A percentile compares a stretch with the other conserved stretches of the same genome.
Conservation (phyloP, 2,888 invertebrate genomes). For the Calameuta filiformis region DNA sequence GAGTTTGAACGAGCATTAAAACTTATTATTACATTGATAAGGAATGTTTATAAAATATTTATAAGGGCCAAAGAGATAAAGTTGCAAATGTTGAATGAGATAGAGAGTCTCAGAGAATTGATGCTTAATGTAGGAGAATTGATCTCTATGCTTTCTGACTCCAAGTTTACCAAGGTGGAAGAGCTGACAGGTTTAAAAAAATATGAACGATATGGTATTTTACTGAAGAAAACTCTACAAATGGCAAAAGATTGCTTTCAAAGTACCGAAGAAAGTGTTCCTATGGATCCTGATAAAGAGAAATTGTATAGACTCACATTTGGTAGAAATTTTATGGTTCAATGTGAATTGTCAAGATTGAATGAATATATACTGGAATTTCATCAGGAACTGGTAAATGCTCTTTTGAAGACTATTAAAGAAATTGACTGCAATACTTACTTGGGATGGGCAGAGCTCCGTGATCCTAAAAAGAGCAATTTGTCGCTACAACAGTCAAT, state of each 20-base stretch:
- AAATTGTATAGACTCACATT: slow-evolving; percentile 50
- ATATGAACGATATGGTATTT: slow-evolving; percentile 41
- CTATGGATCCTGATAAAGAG: slow-evolving; percentile 20
- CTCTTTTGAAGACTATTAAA: slow-evolving; percentile 48
- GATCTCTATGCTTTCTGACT: slow-evolving; percentile 33
- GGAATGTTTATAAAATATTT: slow-evolving; percentile 43
- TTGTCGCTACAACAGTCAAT: slow-evolving; percentile 53
- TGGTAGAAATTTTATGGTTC: slow-evolving; percentile 34
- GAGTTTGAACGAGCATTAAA: slow-evolving; percentile 39
- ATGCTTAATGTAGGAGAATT: slow-evolving; percentile 44
- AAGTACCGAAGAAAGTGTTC: slow-evolving; percentile 11
- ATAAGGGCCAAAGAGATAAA: slow-evolving; percentile 22
- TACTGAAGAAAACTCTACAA: slow-evolving; percentile 44
- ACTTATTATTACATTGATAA: slow-evolving; percentile 30
- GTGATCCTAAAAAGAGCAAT: slow-evolving; percentile 41
- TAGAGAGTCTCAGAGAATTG: slow-evolving; percentile 33
- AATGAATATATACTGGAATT: slow-evolving; percentile 28
- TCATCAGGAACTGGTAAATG: slow-evolving; percentile 36
- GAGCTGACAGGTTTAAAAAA: slow-evolving; percentile 25
- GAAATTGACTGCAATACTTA: slow-evolving; percentile 51
- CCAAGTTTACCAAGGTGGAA: slow-evolving; percentile 33
- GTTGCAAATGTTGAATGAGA: slow-evolving; percentile 36
- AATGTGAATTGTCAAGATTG: slow-evolving; percentile 23
- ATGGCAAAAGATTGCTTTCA: slow-evolving; percentile 37
- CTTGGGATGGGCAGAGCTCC: slow-evolving; percentile 52